A percentile compares a stretch with the other conserved stretches of the same genome.
Evolutionary conservation across 2,888 invertebrate genomes (phyloP).

Genomic region (Lasioglossum morio): DNA sequence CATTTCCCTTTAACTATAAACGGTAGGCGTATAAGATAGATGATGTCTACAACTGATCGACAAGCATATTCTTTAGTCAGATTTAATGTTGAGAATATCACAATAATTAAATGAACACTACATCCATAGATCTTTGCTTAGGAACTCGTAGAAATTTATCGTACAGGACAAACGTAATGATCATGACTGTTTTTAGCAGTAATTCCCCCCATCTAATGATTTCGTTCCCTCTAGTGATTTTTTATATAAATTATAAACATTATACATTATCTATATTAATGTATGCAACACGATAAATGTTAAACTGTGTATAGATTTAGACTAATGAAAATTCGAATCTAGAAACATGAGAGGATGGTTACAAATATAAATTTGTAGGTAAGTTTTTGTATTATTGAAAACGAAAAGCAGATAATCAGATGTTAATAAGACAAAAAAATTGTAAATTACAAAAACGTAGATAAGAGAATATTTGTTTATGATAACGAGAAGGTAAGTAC

Average conservation of each 20-base stretch:
- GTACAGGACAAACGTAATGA: slow-evolving; percentile 61
- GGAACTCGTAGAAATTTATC: slow-evolving; percentile 40
- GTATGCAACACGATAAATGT: slow-evolving; percentile 36
- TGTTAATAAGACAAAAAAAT: slow-evolving; percentile 26
- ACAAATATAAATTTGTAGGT: slow-evolving; percentile 40
- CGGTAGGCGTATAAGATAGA: not conserved
- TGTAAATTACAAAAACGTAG: slow-evolving; percentile 52
- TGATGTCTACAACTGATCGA: slow-evolving; percentile 19
- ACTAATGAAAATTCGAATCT: slow-evolving; percentile 50
- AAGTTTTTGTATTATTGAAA: slow-evolving; percentile 46
- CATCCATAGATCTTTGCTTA: slow-evolving; percentile 40
- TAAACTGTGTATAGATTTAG: slow-evolving; percentile 64
- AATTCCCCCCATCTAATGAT: not conserved
- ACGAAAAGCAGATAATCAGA: slow-evolving; percentile 21
- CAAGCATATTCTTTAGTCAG: slow-evolving; percentile 39
- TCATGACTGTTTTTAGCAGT: slow-evolving; percentile 52
- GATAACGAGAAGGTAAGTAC: slow-evolving; percentile 64
- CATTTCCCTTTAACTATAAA: slow-evolving; percentile 25
- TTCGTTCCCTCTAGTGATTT: slow-evolving; percentile 24
- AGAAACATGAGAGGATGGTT: slow-evolving; percentile 28
- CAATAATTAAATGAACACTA: slow-evolving; percentile 21
- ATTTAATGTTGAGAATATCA: slow-evolving; percentile 35
- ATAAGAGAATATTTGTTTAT: slow-evolving; percentile 46
- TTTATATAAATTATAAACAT: not conserved
- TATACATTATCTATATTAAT: slow-evolving; percentile 7